Base-by-base conservation (phyloP, 2,888 invertebrate genomes). In the Xestia c-nigrum region DNA sequence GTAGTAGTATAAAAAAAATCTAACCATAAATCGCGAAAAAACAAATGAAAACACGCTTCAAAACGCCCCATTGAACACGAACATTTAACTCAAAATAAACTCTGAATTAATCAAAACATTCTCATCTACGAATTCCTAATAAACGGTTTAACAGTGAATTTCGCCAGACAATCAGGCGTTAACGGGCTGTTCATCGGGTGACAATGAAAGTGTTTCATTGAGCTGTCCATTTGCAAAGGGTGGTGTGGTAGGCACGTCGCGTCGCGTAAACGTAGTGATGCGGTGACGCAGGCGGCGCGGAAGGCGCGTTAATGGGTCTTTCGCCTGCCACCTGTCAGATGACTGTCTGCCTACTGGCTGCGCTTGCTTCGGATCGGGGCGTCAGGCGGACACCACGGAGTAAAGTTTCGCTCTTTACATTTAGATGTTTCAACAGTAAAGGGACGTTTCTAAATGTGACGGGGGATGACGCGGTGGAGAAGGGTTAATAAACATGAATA, bases 241-340 rank as follows among this genome's bases (percentile, higher is more conserved):
- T 79, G 87, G 84, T 79, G 84, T 74, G 85, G 68, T 72, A 76
- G 81, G 46, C 85, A 86, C 87, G 90, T 91, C 91, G 87, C 80
- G 74, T 85, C 89, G 86, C 83, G 89, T 90, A 85, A 89, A 72
- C 88, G 88, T 86, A 89, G 87, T 87, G 89, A 72, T 87, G 88
- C 86, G 88, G 87, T 87, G 89, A 76, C 88, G 89, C 86, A 89
- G 84, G 76, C 88, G 87, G 86, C 80, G 91, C 88, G 91, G 91
- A 92, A 92, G 89, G 89, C 90, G 87, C 92, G 92, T 93, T 95
- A 95, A 95, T 95, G 95, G 95, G 87, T 89, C 89, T 88, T 90
- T 89, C 89, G 88, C 88, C 86, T 87, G 89, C 91, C 91, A 92
- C 91, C 93, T 94, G 95, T 95, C 95, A 92, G 95, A 94, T 95